These are phyloP conservation scores for Agrotis ipsilon DNA, from an alignment of 2,888 invertebrate species.

Conservation along the genomic window DNA sequence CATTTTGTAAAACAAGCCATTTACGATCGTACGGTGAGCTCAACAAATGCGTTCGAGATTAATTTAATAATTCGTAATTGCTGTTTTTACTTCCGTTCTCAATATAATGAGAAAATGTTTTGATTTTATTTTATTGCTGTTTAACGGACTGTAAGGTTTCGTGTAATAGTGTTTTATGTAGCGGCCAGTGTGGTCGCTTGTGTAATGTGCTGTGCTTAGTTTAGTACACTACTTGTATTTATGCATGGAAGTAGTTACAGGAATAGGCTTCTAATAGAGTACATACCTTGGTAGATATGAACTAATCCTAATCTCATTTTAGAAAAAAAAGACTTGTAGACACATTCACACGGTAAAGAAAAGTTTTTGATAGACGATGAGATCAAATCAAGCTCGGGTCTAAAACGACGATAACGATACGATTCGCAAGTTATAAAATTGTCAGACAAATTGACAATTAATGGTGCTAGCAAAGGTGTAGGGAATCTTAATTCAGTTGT, in stretches of 20 bases:
- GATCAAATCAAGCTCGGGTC: no score
- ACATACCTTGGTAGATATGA: no score
- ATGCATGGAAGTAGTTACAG: neutral
- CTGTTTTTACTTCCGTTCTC: conserved; percentile 78
- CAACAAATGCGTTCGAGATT: conserved; percentile 74
- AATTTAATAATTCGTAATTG: conserved; percentile 84
- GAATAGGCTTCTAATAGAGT: neutral
- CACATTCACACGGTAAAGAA: no score
- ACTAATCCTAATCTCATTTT: no score
- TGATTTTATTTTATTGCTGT: conserved; percentile 71
- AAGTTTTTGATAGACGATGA: no score
- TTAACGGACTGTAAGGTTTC: conserved; percentile 63
- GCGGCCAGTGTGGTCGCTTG: conserved; percentile 60
- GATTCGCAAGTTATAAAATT: no score
- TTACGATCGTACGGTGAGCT: conserved; percentile 75
- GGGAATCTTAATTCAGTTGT: no score
- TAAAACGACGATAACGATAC: no score
- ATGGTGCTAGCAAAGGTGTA: no score
- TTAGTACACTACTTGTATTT: neutral
- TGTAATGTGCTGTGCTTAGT: conserved; percentile 30
- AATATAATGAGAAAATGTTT: conserved; percentile 78
- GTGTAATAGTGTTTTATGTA: conserved; percentile 64
- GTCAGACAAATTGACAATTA: no score
- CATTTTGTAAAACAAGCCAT: conserved; percentile 76
- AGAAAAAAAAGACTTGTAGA: no score